phyloP scores from a whole-genome alignment of 2,113 vertebrate genomes.

The Mesocricetus auratus region DNA sequence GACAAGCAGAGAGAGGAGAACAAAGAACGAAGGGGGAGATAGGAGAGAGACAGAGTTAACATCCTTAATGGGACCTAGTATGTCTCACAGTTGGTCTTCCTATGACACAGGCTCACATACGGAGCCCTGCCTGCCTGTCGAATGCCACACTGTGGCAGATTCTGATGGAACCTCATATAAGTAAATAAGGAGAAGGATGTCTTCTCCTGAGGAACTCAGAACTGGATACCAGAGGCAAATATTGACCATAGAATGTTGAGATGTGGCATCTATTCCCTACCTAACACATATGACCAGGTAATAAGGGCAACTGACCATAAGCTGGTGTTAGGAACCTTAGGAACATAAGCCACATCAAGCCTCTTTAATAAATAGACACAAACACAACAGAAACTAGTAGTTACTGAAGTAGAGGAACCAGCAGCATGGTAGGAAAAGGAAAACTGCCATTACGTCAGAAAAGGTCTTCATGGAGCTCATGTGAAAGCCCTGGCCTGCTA shows the following conservation, averaged over 20 bases:
- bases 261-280: neutral
- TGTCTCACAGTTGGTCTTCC: neutral
- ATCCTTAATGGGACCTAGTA: neutral
- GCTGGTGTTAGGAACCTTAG: neutral
- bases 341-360: neutral
- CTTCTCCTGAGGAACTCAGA: neutral
- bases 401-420: neutral
- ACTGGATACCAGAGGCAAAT: neutral
- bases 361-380: neutral
- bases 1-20: neutral
- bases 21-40: too few species aligned
- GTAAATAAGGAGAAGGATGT: neutral
- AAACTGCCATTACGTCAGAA: neutral
- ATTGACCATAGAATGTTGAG: neutral
- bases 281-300: neutral
- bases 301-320: too few species aligned
- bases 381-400: neutral
- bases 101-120: fast-evolving
- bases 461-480: neutral
- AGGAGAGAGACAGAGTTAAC: too few species aligned
- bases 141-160: neutral
- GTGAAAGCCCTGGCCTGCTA: conserved; percentile 2
- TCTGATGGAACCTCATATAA: neutral
- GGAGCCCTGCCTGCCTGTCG: neutral
- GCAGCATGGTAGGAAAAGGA: neutral